Conservation (phyloP, 2,113 vertebrate genomes). For the Geococcyx californianus region DNA sequence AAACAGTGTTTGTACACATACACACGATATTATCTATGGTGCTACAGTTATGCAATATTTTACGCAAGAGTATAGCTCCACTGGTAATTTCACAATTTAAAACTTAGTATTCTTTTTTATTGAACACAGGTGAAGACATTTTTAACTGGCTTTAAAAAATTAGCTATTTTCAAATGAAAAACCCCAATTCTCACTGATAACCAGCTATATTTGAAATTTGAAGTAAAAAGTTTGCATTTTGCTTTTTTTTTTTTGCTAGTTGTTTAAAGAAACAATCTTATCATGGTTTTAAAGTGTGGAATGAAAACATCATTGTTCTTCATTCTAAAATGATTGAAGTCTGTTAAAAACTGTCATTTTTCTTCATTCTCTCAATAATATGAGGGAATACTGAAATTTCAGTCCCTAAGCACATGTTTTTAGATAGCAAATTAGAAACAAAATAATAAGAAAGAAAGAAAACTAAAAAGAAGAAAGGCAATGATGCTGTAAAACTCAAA, state of each 20-base stretch:
- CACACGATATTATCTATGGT: neutral
- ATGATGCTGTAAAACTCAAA: neutral
- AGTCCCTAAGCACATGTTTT: neutral
- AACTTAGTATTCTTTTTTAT: neutral
- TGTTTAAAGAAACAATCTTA: neutral
- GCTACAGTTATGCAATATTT: constrained; percentile 15
- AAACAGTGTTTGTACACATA: neutral
- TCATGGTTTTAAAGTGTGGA: neutral
- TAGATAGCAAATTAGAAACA: neutral
- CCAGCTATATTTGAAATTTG: neutral
- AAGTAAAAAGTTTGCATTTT: neutral
- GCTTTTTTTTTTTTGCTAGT: neutral
- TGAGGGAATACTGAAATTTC: neutral
- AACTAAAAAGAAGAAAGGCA: neutral
- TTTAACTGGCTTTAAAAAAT: neutral
- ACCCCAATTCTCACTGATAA: neutral
- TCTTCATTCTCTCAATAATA: neutral
- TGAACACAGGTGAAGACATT: neutral
- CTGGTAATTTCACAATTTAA: constrained; percentile 36
- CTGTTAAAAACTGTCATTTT: neutral
- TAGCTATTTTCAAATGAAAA: neutral
- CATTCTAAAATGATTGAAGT: neutral
- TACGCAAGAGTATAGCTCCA: neutral
- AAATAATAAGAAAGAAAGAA: neutral
- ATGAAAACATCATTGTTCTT: neutral